Conservation (phyloP, 2,113 vertebrate genomes). For the Xiphophorus maculatus region DNA sequence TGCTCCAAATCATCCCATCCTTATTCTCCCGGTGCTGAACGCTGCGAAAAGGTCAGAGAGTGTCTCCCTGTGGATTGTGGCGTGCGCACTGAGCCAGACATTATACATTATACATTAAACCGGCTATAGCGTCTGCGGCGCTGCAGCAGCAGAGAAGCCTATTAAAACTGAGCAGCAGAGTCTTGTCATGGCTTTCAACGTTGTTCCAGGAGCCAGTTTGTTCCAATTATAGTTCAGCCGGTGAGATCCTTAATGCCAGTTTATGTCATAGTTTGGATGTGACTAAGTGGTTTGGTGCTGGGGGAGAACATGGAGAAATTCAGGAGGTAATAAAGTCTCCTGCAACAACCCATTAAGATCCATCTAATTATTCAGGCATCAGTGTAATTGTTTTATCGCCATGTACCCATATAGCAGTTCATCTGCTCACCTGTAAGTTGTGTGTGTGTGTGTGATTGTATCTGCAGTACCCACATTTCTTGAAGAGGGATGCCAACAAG, state of each 20-base stretch:
- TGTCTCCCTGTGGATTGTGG: slow-evolving; percentile 26
- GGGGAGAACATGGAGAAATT: slow-evolving; percentile 7
- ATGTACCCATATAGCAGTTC: not conserved
- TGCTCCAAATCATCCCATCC: slow-evolving; percentile 40
- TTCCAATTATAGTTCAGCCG: slow-evolving; percentile 39
- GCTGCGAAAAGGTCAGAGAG: slow-evolving; percentile 51
- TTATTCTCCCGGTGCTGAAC: slow-evolving; percentile 44
- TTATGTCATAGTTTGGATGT: slow-evolving; percentile 37
- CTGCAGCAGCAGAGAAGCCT: slow-evolving; percentile 6
- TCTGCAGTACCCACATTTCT: slow-evolving; percentile 89
- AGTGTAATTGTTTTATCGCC: not conserved
- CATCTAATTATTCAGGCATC: slow-evolving; percentile 11
- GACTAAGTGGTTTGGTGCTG: slow-evolving; percentile 31
- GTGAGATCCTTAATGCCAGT: slow-evolving; percentile 44
- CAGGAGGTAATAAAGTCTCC: slow-evolving; percentile 9
- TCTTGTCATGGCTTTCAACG: slow-evolving; percentile 23
- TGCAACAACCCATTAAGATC: slow-evolving; percentile 7
- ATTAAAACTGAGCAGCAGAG: slow-evolving; percentile 33
- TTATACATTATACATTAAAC: slow-evolving; percentile 52
- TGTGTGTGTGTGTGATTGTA: not conserved
- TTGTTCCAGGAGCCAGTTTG: slow-evolving; percentile 26
- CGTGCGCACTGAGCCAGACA: slow-evolving; percentile 18
- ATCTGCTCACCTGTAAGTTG: not conserved
- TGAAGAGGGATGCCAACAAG: slow-evolving; percentile 92
- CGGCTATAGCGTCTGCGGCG: not conserved